Conservation (phyloP, 2,797 vertebrate genomes). For the Manis javanica region DNA sequence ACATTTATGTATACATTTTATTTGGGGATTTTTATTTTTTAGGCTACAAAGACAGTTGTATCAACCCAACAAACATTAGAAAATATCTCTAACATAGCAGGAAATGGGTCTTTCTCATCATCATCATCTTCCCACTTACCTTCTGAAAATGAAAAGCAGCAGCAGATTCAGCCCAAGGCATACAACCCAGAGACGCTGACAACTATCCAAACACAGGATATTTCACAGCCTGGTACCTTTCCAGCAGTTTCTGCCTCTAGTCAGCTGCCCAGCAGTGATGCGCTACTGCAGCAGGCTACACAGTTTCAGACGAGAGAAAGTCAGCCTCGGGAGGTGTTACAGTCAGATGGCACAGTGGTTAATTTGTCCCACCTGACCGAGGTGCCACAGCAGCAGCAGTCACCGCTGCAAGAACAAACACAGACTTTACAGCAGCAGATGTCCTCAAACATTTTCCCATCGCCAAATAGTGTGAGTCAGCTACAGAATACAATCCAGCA, state of each 20-base stretch:
- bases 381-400: conserved; percentile 88
- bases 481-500: conserved; percentile 97
- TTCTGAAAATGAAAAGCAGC: conserved; percentile 91
- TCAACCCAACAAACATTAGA: conserved; percentile 91
- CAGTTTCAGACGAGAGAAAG: conserved; percentile 91
- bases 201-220: conserved; percentile 95
- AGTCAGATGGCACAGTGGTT: conserved; percentile 88
- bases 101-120: conserved; percentile 89
- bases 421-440: conserved; percentile 90
- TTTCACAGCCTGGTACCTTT: conserved; percentile 90
- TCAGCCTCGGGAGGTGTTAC: conserved; percentile 91
- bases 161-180: conserved; percentile 89
- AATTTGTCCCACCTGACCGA: conserved; percentile 91
- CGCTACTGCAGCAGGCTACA: conserved; percentile 92
- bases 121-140: conserved; percentile 90
- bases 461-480: conserved; percentile 92
- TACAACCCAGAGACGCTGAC: conserved; percentile 91
- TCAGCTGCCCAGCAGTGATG: conserved; percentile 90
- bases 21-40: conserved; percentile 71
- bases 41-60: conserved; percentile 92
- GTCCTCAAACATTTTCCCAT: conserved; percentile 90
- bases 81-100: conserved; percentile 87
- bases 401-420: conserved; percentile 86
- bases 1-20: conserved; percentile 34
- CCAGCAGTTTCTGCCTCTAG: conserved; percentile 86